Evolutionary conservation across 1,140 invertebrate species (phyloP).

Genomic region (Heliconius himera): DNA sequence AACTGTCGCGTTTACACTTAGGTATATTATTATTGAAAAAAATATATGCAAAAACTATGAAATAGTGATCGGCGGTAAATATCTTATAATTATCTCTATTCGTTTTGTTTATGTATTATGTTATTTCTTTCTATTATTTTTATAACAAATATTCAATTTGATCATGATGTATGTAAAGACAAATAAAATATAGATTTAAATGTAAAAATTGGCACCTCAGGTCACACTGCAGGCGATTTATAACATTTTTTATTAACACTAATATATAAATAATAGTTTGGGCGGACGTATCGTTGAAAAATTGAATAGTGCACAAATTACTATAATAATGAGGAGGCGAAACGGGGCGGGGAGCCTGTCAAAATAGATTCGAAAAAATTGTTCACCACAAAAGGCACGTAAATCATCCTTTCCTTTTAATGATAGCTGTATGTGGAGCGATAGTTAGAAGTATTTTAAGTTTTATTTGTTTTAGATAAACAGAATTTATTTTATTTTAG

Average conservation of each 20-base stretch:
- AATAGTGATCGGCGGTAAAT: too few species aligned
- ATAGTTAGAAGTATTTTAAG: not conserved
- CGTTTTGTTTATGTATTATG: too few species aligned
- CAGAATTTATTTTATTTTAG: not conserved
- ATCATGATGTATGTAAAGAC: too few species aligned
- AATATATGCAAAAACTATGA: too few species aligned
- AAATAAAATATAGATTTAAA: not conserved
- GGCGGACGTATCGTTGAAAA: slow-evolving; percentile 47
- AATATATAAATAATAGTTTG: slow-evolving; percentile 45
- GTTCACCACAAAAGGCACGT: slow-evolving; percentile 13
- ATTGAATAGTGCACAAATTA: slow-evolving; percentile 60
- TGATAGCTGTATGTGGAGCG: not conserved
- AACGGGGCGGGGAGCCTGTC: slow-evolving; percentile 51
- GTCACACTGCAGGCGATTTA: slow-evolving; percentile 17
- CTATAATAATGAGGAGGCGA: slow-evolving; percentile 56
- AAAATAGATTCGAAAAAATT: slow-evolving; percentile 35
- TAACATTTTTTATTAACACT: slow-evolving; percentile 24
- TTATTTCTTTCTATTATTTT: too few species aligned
- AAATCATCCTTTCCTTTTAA: slow-evolving; percentile 7
- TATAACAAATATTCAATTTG: too few species aligned
- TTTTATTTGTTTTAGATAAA: slow-evolving; percentile 5
- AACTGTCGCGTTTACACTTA: not conserved
- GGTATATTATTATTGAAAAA: too few species aligned
- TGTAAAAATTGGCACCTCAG: not conserved
- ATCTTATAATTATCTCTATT: too few species aligned